Conservation (phyloP, 2,113 vertebrate species). For the Lanius collurio region DNA sequence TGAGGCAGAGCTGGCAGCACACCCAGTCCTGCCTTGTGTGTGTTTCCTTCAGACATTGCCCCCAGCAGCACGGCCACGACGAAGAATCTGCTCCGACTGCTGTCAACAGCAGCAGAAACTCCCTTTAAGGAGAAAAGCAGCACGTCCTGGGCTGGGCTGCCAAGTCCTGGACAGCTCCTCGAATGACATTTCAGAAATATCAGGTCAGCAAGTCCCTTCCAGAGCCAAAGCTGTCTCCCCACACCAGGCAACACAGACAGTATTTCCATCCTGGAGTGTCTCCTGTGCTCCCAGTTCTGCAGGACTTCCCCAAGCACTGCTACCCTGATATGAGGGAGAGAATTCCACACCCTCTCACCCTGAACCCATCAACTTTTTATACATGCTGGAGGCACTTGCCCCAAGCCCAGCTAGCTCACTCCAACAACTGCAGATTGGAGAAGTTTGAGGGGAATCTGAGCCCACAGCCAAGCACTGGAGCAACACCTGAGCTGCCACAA, state of each 20-base stretch:
- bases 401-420: neutral
- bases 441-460: neutral
- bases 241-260: neutral
- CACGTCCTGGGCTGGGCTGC: neutral
- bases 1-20: neutral
- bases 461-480: neutral
- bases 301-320: neutral
- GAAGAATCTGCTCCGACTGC: neutral
- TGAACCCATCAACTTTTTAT: neutral
- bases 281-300: neutral
- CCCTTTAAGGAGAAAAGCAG: constrained; percentile 20
- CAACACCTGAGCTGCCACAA: neutral
- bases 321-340: neutral
- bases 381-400: neutral
- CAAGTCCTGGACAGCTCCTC: constrained; percentile 3
- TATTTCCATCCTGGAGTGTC: neutral
- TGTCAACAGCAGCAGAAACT: neutral
- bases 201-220: neutral
- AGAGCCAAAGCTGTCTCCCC: neutral
- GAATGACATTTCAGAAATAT: neutral
- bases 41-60: neutral
- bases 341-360: neutral
- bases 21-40: neutral
- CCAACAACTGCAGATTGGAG: neutral
- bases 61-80: neutral